A percentile compares a stretch with the other conserved stretches of the same genome.
phyloP scores from a whole-genome alignment of 2,113 vertebrate genomes.

The Riparia riparia region DNA sequence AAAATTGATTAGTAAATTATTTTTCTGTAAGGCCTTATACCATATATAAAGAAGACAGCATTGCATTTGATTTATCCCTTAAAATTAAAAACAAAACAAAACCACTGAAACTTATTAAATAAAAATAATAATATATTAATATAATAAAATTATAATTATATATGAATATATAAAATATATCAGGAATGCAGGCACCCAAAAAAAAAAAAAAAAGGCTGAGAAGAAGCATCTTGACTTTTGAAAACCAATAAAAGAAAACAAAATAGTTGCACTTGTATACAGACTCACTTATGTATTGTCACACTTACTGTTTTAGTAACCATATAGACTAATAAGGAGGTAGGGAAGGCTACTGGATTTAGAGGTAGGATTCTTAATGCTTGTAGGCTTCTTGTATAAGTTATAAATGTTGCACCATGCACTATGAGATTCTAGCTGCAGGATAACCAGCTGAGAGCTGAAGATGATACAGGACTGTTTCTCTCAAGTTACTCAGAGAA shows the following conservation, averaged over 20 bases:
- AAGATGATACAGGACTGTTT: neutral
- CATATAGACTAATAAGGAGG: neutral
- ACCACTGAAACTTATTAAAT: neutral
- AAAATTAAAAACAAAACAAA: neutral
- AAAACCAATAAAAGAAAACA: neutral
- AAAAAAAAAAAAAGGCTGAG: neutral
- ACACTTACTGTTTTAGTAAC: rapidly evolving
- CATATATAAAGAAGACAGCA: neutral
- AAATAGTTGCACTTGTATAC: neutral
- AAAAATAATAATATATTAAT: too few relatives aligned
- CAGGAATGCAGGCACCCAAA: neutral
- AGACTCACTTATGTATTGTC: neutral
- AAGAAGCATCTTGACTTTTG: neutral
- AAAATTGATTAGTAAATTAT: neutral
- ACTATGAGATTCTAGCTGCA: neutral
- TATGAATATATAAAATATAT: neutral
- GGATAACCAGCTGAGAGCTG: neutral
- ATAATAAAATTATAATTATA: too few relatives aligned
- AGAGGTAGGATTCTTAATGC: neutral
- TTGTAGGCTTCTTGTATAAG: neutral
- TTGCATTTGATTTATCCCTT: neutral
- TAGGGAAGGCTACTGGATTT: neutral
- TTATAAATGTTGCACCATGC: neutral
- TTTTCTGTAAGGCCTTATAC: neutral
- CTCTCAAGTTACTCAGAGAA: neutral